Percentiles rank a stretch among this genome's conserved stretches.
These are phyloP conservation scores for Helicoverpa zea DNA, from an alignment of 1,140 invertebrate species.

Conservation along the genomic window DNA sequence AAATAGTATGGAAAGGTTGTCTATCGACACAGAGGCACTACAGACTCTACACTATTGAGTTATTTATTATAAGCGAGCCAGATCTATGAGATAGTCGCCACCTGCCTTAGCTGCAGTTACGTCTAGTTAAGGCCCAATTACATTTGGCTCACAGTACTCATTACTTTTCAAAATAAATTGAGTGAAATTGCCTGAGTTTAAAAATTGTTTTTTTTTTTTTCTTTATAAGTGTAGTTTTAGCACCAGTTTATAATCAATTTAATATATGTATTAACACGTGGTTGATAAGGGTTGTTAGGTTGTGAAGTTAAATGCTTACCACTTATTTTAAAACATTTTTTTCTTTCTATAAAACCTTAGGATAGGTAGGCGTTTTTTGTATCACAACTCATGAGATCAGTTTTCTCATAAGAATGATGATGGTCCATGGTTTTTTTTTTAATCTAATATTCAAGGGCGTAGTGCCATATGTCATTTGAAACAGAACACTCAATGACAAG, in stretches of 20 bases:
- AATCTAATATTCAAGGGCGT: not conserved
- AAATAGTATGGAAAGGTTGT: slow-evolving; percentile 28
- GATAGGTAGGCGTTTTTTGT: too few species aligned
- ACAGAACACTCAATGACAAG: slow-evolving; percentile 22
- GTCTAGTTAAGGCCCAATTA: slow-evolving; percentile 3
- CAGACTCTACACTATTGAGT: slow-evolving; percentile 31
- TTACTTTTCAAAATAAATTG: slow-evolving; percentile 19
- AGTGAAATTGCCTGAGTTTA: not conserved
- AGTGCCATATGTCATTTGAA: slow-evolving; percentile 30
- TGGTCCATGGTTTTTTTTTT: too few species aligned
- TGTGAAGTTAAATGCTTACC: not conserved
- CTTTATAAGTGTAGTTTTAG: not conserved
- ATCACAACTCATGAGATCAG: too few species aligned
- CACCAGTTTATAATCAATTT: not conserved
- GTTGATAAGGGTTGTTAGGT: not conserved
- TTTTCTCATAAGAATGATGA: too few species aligned
- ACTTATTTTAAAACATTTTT: too few species aligned
- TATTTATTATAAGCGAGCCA: slow-evolving; percentile 31
- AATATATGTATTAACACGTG: not conserved
- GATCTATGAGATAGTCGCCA: slow-evolving; percentile 17
- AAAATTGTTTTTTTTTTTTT: not conserved
- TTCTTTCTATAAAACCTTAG: too few species aligned
- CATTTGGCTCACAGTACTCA: not conserved
- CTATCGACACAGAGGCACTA: slow-evolving; percentile 10
- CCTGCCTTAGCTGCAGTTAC: not conserved